Evolutionary conservation across 2,888 invertebrate species (phyloP).

Genomic region (Adelphocoris suturalis): DNA sequence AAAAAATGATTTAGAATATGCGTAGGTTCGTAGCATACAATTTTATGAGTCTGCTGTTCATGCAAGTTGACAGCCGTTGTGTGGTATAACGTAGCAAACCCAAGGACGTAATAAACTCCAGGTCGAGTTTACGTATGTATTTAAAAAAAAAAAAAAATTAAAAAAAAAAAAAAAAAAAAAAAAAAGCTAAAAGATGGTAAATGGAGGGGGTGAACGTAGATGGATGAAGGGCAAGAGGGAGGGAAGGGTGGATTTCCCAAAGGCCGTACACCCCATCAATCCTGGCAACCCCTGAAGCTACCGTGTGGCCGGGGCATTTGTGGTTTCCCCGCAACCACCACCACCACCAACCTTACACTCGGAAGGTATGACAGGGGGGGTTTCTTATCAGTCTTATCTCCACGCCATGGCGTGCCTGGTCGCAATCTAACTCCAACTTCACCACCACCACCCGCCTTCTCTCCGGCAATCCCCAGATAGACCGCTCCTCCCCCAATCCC

Average conservation of each 20-base stretch:
- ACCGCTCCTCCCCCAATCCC: background rate
- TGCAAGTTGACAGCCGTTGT: too few species aligned
- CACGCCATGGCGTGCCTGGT: conserved; percentile 50
- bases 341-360: background rate
- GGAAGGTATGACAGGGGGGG: background rate
- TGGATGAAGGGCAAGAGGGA: background rate
- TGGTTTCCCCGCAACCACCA: background rate
- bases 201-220: background rate
- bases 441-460: background rate
- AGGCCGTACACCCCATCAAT: conserved; percentile 36
- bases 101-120: background rate
- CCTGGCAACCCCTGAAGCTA: conserved; percentile 4
- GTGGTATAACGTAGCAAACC: background rate
- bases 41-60: too few species aligned
- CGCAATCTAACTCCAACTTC: conserved; percentile 52
- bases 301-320: conserved; percentile 27
- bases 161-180: background rate
- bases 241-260: background rate
- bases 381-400: conserved; percentile 55
- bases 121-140: too few species aligned
- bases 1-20: too few species aligned
- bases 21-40: too few species aligned
- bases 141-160: background rate
- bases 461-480: conserved; percentile 3
- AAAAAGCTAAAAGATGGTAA: background rate